Evolutionary conservation across 2,888 invertebrate genomes (phyloP).

Genomic region (Meiosimyza platycephala): DNA sequence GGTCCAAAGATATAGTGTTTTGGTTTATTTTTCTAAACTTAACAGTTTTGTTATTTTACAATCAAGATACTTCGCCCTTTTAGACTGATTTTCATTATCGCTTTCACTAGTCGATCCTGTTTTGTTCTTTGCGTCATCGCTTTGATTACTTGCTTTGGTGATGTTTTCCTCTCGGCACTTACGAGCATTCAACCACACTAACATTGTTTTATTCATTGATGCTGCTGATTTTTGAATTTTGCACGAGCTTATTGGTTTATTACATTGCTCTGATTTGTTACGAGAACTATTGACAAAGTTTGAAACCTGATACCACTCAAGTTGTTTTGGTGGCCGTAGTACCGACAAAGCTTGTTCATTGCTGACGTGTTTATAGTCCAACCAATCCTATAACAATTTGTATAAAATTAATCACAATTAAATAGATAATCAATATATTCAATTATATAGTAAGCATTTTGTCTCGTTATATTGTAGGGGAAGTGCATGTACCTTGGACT

Average conservation of each 20-base stretch:
- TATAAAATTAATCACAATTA: background rate
- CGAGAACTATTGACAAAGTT: conserved; percentile 78
- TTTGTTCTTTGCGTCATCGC: conserved; percentile 22
- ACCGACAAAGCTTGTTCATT: conserved; percentile 69
- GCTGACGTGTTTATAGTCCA: conserved; percentile 72
- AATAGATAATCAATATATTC: background rate
- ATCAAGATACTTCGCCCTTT: conserved; percentile 47
- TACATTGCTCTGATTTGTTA: conserved; percentile 74
- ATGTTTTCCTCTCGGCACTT: conserved; percentile 37
- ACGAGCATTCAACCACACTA: conserved; percentile 57
- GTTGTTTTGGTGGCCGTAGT: conserved; percentile 67
- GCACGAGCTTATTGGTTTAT: conserved; percentile 67
- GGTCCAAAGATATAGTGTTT: too few species aligned
- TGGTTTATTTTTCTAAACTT: background rate
- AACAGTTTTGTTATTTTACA: conserved; percentile 4
- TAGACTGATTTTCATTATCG: conserved; percentile 41
- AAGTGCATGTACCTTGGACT: too few species aligned
- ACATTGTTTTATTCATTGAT: conserved; percentile 54
- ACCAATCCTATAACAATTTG: conserved; percentile 72
- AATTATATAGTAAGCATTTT: too few species aligned
- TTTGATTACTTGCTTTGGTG: conserved; percentile 38
- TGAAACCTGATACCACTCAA: conserved; percentile 79
- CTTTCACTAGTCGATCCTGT: conserved; percentile 40
- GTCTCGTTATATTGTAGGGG: too few species aligned
- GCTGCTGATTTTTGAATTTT: conserved; percentile 43